Evolutionary conservation across 1,140 invertebrate genomes (phyloP), one percentile per base, ranked within the genome.

Genomic region (Plectrocnemia conspersa): DNA sequence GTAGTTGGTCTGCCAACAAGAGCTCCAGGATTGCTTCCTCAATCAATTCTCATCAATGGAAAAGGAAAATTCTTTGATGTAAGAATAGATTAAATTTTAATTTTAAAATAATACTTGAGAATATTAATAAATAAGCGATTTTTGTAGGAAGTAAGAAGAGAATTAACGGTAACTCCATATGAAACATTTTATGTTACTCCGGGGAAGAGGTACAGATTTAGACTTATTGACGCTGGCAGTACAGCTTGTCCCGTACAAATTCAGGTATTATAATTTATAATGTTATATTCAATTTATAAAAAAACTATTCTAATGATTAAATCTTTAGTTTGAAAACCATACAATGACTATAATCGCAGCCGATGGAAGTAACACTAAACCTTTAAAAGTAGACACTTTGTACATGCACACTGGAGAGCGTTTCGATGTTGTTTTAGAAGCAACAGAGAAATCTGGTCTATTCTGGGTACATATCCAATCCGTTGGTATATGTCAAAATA

Each of bases 31-130:
- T 69, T 73, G 58, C 66, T 71, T 35, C 74, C 77, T 3, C 56
- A 72, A 27, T 72, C 70, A 10, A 65, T 81, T 16, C 65, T 82
- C 6, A 74, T 82, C 44, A 82, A 82, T 61, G 80, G 80, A 13
- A 64, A 59, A 27, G 77, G 75, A n/a, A 66, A 69, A 19, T 67
- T 65, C 46, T 33, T 70, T 15, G 64, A 66, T 47, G 63, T 65
- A 45, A 45, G 29, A 25, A 59, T 50, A 6, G 2, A 21, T 13
- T 36, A 18, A 5, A 48, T 35, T 21, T 22, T 45, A 5, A n/a
- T 18, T 9, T 40, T 40, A 40, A 40, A 40, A 29, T 29, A 29
- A 29, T 29, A 29, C 6, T 29, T 7, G 27, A 7, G 6, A 29
- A 29, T 7, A 29, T n/a, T n/a, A n/a, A n/a, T n/a, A n/a, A n/a